phyloP scores from a whole-genome alignment of 2,113 vertebrate genomes.

The Gadus macrocephalus region DNA sequence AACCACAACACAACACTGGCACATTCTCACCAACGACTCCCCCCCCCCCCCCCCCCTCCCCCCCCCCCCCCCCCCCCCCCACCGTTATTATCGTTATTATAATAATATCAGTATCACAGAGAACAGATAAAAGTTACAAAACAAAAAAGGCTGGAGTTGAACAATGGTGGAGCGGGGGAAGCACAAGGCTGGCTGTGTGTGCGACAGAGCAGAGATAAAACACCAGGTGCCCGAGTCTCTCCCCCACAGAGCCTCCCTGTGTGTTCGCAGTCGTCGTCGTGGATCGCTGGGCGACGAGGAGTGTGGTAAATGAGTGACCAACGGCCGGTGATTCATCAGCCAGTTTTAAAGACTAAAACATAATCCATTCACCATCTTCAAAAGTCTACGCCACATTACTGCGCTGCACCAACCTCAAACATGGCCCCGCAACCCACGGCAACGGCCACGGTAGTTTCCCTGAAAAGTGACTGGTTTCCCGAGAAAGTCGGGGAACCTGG shows the following conservation, averaged over 20 bases:
- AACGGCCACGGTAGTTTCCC: constrained; percentile 53
- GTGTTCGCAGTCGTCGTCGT: constrained; percentile 6
- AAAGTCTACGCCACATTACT: too few relatives aligned
- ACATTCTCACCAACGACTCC: too few relatives aligned
- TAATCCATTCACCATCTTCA: constrained; percentile 53
- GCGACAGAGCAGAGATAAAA: not conserved
- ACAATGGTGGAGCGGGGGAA: too few relatives aligned
- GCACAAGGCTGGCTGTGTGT: not conserved
- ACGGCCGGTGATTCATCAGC: constrained; percentile 55
- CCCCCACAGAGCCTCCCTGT: constrained; percentile 10
- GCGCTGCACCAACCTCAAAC: constrained; percentile 26
- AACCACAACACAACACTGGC: not conserved
- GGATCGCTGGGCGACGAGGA: constrained; percentile 11
- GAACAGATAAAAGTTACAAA: too few relatives aligned
- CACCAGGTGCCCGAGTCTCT: constrained; percentile 3
- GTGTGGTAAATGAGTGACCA: constrained; percentile 63
- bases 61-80: too few relatives aligned
- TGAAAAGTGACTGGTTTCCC: constrained; percentile 63
- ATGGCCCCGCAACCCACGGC: constrained; percentile 46
- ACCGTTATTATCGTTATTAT: too few relatives aligned
- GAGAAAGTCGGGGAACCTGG: constrained; percentile 16
- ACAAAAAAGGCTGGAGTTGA: too few relatives aligned
- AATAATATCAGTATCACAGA: too few relatives aligned
- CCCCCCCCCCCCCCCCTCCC: too few relatives aligned
- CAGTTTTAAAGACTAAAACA: constrained; percentile 52